Evolutionary conservation across 2,797 vertebrate species (phyloP), one percentile per base, ranked within the genome.

Genomic region (Gymnoscopelus microlampas): DNA sequence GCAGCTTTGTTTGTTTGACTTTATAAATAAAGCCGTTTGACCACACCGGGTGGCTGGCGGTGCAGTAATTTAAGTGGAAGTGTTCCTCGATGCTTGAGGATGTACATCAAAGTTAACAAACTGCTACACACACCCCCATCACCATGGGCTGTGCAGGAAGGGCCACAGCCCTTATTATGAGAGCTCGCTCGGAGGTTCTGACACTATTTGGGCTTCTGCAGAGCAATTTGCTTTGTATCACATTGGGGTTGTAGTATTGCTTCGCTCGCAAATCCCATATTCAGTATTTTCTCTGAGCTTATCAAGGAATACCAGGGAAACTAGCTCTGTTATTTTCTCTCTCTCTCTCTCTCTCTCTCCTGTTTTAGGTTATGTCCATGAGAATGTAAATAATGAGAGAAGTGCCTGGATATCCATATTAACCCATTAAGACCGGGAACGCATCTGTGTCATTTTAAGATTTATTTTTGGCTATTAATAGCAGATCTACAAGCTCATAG

Each of bases 341-440:
- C 26, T 53, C 49, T 70, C 10, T 44, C 29, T 63, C 53, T 77
- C 59, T 69, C 70, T 44, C 13, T 29, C 63, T 57, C 50, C 60
- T 60, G 74, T 78, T 44, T 44, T 69, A 75, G 76, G 63, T 71
- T 76, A 78, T 65, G 58, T 72, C 82, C 68, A 73, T 61, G 58
- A 76, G 70, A 80, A 80, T 84, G 75, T 64, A 87, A 72, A 61
- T 78, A 81, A 86, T 79, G 71, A 82, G 74, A 74, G 80, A 77
- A 84, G 76, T 85, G 81, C 65, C 80, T 81, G 57, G 29, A 86
- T 91, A 82, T 89, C 79, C 84, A 85, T 87, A 75, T 77, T 86
- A n/a, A n/a, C n/a, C n/a, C n/a, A n/a, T n/a, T n/a, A n/a, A n/a
- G n/a, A n/a, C n/a, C n/a, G n/a, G n/a, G n/a, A n/a, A n/a, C n/a